Evolutionary conservation across 2,113 vertebrate species (phyloP), one percentile per base, ranked within the genome.

Genomic region (Thalassoma bifasciatum): DNA sequence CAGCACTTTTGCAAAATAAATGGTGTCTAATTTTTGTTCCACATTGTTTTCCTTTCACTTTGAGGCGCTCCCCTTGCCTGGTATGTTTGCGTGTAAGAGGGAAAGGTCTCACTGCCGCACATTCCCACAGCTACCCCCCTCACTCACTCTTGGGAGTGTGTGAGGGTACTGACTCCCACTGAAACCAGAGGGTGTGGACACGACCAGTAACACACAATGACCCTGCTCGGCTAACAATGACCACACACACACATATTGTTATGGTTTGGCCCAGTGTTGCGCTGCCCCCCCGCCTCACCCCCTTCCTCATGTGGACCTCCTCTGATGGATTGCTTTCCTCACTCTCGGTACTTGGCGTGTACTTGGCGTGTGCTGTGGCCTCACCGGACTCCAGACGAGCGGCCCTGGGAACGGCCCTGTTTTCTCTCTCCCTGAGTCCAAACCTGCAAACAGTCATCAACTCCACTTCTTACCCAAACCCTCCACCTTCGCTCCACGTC

Each of bases 321-420:
- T 61, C 50, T 91, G 90, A 92, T 91, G 73, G 85, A 93, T 92
- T 81, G 86, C 86, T 90, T 88, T 91, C 90, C 72, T 85, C 86
- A 85, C 85, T 85, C 72, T 58, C 40, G 49, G 21, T 72, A 81
- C 78, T 82, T 86, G 88, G 81, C 82, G 47, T 88, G 21, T 72
- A 81, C 78, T 82, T 86, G 88, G 81, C 82, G 47, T 88, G 86
- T 80, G 86, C 78, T 64, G 66, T 46, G 69, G 84, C 84, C 87
- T 85, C 79, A 14, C 46, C 21, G 71, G 84, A 85, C 84, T 88
- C 76, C 59, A 46, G 69, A 16, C 19, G 61, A 70, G 84, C 86
- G 38, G 30, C 30, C 30, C n/a, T 82, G 86, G 85, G 89, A 92
- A 78, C 86, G 64, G 72, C 44, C 72, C 90, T 58, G 71, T 71